Evolutionary conservation across 1,140 invertebrate species (phyloP).

Genomic region (Alviniconcha marisindica): DNA sequence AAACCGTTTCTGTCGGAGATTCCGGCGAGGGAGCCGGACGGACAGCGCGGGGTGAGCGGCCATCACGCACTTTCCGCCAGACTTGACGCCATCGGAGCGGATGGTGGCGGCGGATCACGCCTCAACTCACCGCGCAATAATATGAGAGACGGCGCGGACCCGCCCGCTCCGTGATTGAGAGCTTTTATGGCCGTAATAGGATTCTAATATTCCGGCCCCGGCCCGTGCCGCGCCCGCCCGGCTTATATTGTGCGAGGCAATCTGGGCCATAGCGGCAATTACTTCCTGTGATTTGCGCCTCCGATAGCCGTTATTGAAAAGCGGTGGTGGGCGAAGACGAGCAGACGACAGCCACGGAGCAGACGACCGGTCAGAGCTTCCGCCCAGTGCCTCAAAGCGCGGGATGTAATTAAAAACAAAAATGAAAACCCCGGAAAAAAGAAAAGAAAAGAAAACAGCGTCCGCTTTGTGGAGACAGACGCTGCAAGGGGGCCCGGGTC

Average conservation of each 20-base stretch:
- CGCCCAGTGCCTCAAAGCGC: slow-evolving; percentile 12
- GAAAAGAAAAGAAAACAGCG: too few relatives aligned
- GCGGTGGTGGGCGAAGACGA: background rate
- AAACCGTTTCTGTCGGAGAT: background rate
- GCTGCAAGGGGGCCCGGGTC: too few relatives aligned
- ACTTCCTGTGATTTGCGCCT: slow-evolving; percentile 23
- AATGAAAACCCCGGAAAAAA: too few relatives aligned
- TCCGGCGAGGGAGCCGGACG: too few relatives aligned
- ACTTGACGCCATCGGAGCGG: too few relatives aligned
- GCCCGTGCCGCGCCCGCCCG: background rate
- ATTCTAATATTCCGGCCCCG: slow-evolving; percentile 27
- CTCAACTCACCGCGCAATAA: background rate
- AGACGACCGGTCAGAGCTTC: slow-evolving; percentile 5
- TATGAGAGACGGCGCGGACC: background rate
- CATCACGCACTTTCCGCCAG: too few relatives aligned
- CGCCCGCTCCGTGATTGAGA: slow-evolving; percentile 23
- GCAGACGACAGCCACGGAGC: slow-evolving; percentile 28
- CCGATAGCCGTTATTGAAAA: slow-evolving; percentile 17
- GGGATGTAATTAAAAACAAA: slow-evolving; percentile 29
- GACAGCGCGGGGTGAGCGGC: background rate
- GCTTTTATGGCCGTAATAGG: slow-evolving; percentile 29
- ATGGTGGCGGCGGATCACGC: background rate
- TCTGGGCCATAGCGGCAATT: slow-evolving; percentile 5
- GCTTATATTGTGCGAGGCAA: slow-evolving; percentile 19
- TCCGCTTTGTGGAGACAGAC: background rate